Percentiles rank a stretch among this genome's conserved stretches.
phyloP scores from a whole-genome alignment of 2,888 invertebrate species.

The Helicoverpa assulta region DNA sequence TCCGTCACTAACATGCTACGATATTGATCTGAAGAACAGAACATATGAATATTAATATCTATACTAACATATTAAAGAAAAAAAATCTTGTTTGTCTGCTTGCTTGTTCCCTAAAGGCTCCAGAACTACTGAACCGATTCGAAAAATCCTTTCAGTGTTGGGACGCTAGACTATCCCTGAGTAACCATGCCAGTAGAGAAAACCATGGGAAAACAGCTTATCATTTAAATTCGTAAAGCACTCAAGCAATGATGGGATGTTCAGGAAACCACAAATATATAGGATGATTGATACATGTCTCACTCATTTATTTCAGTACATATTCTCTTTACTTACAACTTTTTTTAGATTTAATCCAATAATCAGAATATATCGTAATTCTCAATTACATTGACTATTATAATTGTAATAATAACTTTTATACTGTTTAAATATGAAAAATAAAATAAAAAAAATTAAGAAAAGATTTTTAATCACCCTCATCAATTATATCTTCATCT shows the following conservation, averaged over 20 bases:
- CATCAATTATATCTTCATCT: slow-evolving; percentile 71
- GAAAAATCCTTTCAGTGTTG: too few relatives aligned
- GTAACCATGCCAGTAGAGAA: too few relatives aligned
- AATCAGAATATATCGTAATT: not conserved
- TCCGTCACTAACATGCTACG: slow-evolving; percentile 86
- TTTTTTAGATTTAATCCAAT: not conserved
- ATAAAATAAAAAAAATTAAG: not conserved
- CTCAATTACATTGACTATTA: not conserved
- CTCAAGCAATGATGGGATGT: not conserved
- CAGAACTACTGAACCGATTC: too few relatives aligned
- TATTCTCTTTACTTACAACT: not conserved
- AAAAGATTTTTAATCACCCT: slow-evolving; percentile 53
- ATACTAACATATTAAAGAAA: too few relatives aligned
- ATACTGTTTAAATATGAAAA: not conserved
- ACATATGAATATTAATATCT: not conserved
- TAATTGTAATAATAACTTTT: not conserved
- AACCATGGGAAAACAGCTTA: too few relatives aligned
- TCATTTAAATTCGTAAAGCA: not conserved
- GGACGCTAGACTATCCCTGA: too few relatives aligned
- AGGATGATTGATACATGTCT: not conserved
- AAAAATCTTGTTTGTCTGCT: too few relatives aligned
- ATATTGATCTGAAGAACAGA: slow-evolving; percentile 56
- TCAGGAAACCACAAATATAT: not conserved
- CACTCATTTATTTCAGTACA: not conserved
- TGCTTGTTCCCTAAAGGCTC: too few relatives aligned